Evolutionary conservation across 2,113 vertebrate species (phyloP), one percentile per base, ranked within the genome.

Genomic region (Motacilla alba): DNA sequence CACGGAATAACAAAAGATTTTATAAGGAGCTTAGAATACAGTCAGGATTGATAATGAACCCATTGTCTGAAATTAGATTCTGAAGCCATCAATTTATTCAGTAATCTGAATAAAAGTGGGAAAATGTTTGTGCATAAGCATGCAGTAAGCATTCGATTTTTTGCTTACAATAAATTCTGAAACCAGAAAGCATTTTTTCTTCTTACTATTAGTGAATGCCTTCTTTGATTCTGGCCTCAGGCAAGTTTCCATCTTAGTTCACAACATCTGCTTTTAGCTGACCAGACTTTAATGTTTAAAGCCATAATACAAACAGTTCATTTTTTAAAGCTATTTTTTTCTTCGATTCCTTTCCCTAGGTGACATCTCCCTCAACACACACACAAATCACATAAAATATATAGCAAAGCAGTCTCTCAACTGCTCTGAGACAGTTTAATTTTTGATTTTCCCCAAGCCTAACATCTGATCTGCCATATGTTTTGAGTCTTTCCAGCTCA

Each of bases 391-490:
- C 97, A 97, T 98, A 96, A 98, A 97, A 98, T 97, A 97, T 94
- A 97, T 95, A 97, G 95, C 89, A 97, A 96, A 98, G 84, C 83
- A 97, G 93, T 87, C 97, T 97, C 97, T 89, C 92, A 96, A 91
- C 96, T 96, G 94, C 94, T 97, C 83, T 87, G 97, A 98, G 96
- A 97, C 70, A 94, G 96, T 98, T 98, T 92, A 98, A 98, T 97
- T 97, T 98, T 98, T 98, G 53, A 97, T 98, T 98, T 98, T 97
- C 93, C 96, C 93, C 89, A 94, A 97, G 90, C 79, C 83, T 97
- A 97, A 97, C 97, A 98, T 97, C 97, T 98, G 97, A 98, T 97
- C 93, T 96, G 68, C 98, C 96, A 97, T 97, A 98, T 98, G 97
- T 96, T 97, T 97, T 95, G 93, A 97, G 95, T 98, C 97, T 97